Evolutionary conservation across 1,140 invertebrate species (phyloP), one percentile per base, ranked within the genome.

Genomic region (Lucilia cuprina): DNA sequence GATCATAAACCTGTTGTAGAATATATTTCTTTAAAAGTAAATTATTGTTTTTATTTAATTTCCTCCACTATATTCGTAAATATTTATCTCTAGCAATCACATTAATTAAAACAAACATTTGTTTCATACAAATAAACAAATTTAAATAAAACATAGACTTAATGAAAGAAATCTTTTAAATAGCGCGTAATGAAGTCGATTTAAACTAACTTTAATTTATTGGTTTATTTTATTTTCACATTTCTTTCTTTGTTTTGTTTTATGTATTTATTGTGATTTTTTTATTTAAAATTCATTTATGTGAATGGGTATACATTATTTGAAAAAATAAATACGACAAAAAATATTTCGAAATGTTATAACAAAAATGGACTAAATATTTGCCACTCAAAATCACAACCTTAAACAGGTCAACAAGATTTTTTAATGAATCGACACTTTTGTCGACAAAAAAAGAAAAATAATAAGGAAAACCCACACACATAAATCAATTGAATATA

Each of bases 371-470:
- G 65, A 25, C 65, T 70, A 70, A 70, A 70, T 21, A 70, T 21
- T 21, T 70, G 19, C 65, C 19, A 70, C 65, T 70, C 65, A 70
- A 21, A 70, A 70, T 70, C 65, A 21, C 19, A 70, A 10, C 9
- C 19, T 70, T 70, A 70, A 70, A 19, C 65, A 70, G 65, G 65
- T 70, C 65, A 70, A 70, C 65, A 25, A 12, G 17, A 55, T 4
- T 70, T 65, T 70, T 70, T 19, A 70, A 70, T 70, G 65, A 70
- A 70, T 70, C n/a, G 65, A 17, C 19, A 70, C 65, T 70, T 70
- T 70, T 70, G 65, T 70, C 21, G 21, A 8, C 0, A 70, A 21
- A 60, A 60, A 60, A 60, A 13, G 5, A n/a, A n/a, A n/a, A n/a
- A n/a, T n/a, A n/a, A n/a, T n/a, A n/a, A n/a, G n/a, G n/a, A n/a